These are phyloP conservation scores for Myxocyprinus asiaticus DNA, from an alignment of 2,113 vertebrate species.

Conservation along the genomic window DNA sequence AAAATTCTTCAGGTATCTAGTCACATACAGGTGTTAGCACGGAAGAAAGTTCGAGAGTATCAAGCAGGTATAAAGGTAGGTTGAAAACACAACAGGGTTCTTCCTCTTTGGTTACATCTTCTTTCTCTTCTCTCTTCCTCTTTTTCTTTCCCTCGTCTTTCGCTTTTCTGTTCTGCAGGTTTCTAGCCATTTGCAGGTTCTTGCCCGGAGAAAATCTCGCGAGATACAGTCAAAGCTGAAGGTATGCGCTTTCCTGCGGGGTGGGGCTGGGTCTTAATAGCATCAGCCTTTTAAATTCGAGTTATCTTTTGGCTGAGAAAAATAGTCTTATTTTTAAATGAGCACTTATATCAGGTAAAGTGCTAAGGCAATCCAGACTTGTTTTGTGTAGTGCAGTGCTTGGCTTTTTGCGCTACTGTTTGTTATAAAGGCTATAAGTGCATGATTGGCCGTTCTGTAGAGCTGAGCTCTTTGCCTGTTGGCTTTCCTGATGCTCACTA, in stretches of 20 bases:
- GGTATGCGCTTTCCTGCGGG: slow-evolving; percentile 87
- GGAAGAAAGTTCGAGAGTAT: slow-evolving; percentile 99
- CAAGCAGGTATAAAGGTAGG: slow-evolving; percentile 99
- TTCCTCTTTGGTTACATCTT: slow-evolving; percentile 90
- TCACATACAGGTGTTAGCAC: slow-evolving; percentile 99
- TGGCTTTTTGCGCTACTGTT: slow-evolving; percentile 16
- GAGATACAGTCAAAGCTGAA: slow-evolving; percentile 99
- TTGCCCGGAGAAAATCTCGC: slow-evolving; percentile 99
- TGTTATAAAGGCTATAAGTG: slow-evolving; percentile 10
- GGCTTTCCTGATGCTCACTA: slow-evolving; percentile 60
- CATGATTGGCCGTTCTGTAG: slow-evolving; percentile 34
- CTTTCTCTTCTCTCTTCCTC: slow-evolving; percentile 69
- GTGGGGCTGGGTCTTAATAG: slow-evolving; percentile 66
- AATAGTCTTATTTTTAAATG: not conserved
- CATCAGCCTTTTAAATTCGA: slow-evolving; percentile 68
- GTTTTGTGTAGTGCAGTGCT: slow-evolving; percentile 1
- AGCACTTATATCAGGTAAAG: too few relatives aligned
- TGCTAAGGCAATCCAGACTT: too few relatives aligned
- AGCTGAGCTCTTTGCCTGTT: slow-evolving; percentile 57
- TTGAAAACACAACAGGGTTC: slow-evolving; percentile 79
- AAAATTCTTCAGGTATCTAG: slow-evolving; percentile 93
- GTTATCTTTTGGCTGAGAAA: slow-evolving; percentile 4
- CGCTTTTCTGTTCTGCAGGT: slow-evolving; percentile 90
- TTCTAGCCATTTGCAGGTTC: slow-evolving; percentile 99
- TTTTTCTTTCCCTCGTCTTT: slow-evolving; percentile 60